Evolutionary conservation across 1,140 invertebrate species (phyloP), one percentile per base, ranked within the genome.

Genomic region (Plutomurus gul): DNA sequence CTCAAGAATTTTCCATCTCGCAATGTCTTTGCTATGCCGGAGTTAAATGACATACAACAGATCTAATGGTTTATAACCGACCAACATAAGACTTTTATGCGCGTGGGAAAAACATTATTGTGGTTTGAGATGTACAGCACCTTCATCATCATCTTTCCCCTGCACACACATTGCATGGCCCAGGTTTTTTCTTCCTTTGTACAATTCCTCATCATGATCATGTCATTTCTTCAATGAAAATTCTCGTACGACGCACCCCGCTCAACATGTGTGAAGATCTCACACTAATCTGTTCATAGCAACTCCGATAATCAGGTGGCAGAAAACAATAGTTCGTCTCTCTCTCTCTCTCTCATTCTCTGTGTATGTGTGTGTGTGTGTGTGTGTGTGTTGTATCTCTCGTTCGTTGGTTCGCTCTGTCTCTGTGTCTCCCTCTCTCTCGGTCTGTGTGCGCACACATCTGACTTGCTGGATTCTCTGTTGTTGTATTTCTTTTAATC

Each of bases 101-200:
- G 72, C 72, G 72, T 74, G 72, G 72, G 72, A 74, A 74, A 74
- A 74, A 74, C 72, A 74, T 33, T 33, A 47, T 74, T 74, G 72
- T 74, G 27, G 30, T 49, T 47, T 74, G 27, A 33, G 46, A 43
- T 49, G 43, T 20, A 22, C 27, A 43, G 39, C 43, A 43, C 39
- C 36, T 47, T 47, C 72, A 43, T 72, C 40, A 74, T 43, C 72
- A 74, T 33, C 40, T 47, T 27, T 73, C 20, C 71, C 27, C n/a
- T 20, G 43, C 56, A 43, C 40, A 10, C 8, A 43, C n/a, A 43
- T 72, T 72, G 40, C 70, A 72, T 72, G 36, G 40, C 36, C 65
- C 8, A 30, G 11, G n/a, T 71, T 71, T 22, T 27, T 13, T 22
- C 27, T 39, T 40, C 36, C 37, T 74, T 16, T 47, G 11, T 74